Evolutionary conservation across 1,140 invertebrate genomes (phyloP).

Genomic region (Trichonephila inaurata): DNA sequence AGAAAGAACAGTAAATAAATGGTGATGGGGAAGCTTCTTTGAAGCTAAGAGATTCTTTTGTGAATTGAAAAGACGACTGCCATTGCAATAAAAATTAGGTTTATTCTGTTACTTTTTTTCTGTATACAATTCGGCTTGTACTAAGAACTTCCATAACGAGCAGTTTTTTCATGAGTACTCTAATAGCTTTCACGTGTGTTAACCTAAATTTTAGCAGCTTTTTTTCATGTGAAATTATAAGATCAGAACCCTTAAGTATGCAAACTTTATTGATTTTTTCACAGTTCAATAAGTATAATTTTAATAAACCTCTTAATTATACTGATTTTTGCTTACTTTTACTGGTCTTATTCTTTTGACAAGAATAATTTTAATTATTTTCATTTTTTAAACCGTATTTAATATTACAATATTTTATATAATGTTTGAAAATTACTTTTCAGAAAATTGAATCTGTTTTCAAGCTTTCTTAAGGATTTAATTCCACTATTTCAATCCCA

Average conservation of each 20-base stretch:
- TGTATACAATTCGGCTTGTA: neutral
- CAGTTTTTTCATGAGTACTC: neutral
- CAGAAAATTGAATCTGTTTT: no score
- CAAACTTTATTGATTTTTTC: no score
- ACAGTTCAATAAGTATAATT: no score
- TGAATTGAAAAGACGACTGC: neutral
- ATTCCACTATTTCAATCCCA: no score
- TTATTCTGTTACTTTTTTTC: neutral
- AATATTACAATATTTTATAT: no score
- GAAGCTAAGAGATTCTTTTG: constrained; percentile 23
- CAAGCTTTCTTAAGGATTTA: no score
- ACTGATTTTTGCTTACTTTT: no score
- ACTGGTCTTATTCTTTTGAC: no score
- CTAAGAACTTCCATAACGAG: neutral
- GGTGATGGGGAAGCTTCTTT: neutral
- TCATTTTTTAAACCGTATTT: no score
- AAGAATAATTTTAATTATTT: no score
- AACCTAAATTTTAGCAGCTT: neutral
- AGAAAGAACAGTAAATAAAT: constrained; percentile 34
- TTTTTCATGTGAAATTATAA: neutral
- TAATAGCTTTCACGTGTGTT: neutral
- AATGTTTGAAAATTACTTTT: no score
- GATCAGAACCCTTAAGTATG: neutral
- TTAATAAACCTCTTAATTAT: no score
- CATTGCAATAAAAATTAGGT: constrained; percentile 32